These are phyloP conservation scores for Charanyca ferruginea DNA, from an alignment of 2,888 invertebrate species.

Conservation along the genomic window DNA sequence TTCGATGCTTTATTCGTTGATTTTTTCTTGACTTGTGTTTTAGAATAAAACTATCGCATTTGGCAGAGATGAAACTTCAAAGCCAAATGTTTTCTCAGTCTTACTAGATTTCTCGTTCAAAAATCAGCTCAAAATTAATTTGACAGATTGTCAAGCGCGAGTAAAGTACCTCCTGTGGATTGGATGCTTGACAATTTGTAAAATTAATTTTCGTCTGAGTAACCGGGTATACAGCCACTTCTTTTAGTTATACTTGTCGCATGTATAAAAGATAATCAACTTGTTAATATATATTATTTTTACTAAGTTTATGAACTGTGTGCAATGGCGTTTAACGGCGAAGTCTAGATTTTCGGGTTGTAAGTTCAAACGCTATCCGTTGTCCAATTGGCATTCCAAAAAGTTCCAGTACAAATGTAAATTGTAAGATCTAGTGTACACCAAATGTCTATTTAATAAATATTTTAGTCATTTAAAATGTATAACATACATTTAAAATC, in stretches of 20 bases:
- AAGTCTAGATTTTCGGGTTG: too few relatives aligned
- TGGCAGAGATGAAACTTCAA: too few relatives aligned
- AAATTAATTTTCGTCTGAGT: too few relatives aligned
- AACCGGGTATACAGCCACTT: too few relatives aligned
- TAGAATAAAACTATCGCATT: too few relatives aligned
- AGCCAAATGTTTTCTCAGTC: too few relatives aligned
- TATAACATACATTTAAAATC: constrained; percentile 31
- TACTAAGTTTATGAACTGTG: constrained; percentile 21
- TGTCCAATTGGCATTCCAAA: not conserved
- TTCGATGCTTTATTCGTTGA: constrained; percentile 11
- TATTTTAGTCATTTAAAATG: constrained; percentile 16
- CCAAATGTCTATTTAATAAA: constrained; percentile 45
- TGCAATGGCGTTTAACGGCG: constrained; percentile 1
- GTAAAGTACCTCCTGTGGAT: too few relatives aligned
- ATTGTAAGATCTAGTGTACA: constrained; percentile 37
- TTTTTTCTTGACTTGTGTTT: not conserved
- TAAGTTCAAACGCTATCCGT: constrained; percentile 2
- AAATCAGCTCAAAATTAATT: too few relatives aligned
- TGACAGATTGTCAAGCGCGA: too few relatives aligned
- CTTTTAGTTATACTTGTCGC: constrained; percentile 40
- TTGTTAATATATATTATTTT: constrained; percentile 28
- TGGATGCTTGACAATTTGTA: too few relatives aligned
- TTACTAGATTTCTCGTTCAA: too few relatives aligned
- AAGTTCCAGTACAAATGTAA: constrained; percentile 46
- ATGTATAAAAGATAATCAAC: not conserved